Evolutionary conservation across 1,140 invertebrate species (phyloP).

Genomic region (Antheraea pernyi): DNA sequence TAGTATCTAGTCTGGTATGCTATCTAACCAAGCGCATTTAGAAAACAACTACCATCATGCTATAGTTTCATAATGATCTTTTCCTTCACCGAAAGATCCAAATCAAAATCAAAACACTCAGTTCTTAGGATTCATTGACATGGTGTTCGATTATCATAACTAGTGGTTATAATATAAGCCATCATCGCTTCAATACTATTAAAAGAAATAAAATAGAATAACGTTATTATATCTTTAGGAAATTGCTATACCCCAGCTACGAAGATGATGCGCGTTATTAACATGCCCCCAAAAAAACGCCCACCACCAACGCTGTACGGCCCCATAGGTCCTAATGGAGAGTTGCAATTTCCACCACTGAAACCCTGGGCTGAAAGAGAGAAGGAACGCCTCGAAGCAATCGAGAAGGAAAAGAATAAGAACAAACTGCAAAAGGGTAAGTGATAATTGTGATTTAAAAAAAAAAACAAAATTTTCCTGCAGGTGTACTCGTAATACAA

Average conservation of each 20-base stretch:
- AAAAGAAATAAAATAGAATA: too few species aligned
- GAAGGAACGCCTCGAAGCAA: slow-evolving; percentile 42
- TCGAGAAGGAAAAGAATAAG: slow-evolving; percentile 46
- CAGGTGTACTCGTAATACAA: too few species aligned
- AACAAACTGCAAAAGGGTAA: slow-evolving; percentile 58
- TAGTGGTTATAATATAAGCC: too few species aligned
- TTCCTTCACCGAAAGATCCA: too few species aligned
- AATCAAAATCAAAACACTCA: too few species aligned
- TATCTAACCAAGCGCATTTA: too few species aligned
- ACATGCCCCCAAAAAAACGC: slow-evolving; percentile 57
- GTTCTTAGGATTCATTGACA: too few species aligned
- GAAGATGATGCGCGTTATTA: slow-evolving; percentile 49
- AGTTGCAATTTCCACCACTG: slow-evolving; percentile 60
- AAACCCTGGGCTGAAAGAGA: slow-evolving; percentile 55
- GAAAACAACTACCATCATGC: too few species aligned
- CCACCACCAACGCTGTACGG: slow-evolving; percentile 49
- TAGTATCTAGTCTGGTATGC: too few species aligned
- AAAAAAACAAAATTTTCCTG: not conserved
- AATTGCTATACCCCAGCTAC: slow-evolving; percentile 54
- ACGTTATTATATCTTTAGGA: slow-evolving; percentile 27
- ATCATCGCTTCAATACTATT: too few species aligned
- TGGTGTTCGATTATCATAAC: too few species aligned
- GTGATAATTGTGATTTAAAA: not conserved
- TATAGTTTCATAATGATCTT: too few species aligned
- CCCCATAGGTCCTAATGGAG: slow-evolving; percentile 54